A percentile compares a stretch with the other conserved stretches of the same genome.
Conservation (phyloP, 2,113 vertebrate species). For the Propithecus coquereli region DNA sequence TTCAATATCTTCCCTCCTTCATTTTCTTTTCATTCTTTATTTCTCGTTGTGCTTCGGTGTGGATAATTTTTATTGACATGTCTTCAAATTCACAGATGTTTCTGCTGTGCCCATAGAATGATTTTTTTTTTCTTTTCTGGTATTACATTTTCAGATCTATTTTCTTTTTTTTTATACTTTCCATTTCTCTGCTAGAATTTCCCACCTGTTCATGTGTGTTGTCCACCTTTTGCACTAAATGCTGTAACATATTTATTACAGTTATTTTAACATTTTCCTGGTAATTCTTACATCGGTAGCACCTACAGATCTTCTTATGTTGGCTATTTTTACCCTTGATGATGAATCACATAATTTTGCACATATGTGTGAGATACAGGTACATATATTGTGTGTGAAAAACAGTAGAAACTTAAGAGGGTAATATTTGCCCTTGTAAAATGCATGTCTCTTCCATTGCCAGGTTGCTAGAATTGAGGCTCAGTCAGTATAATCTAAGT, state of each 20-base stretch:
- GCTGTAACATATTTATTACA: background rate
- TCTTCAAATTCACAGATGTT: background rate
- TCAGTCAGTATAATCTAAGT: background rate
- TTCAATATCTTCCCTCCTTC: background rate
- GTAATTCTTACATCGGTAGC: background rate
- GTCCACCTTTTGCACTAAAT: background rate
- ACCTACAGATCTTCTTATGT: background rate
- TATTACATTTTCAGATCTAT: background rate
- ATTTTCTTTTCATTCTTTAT: background rate
- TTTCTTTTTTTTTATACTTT: background rate
- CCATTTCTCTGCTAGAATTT: background rate
- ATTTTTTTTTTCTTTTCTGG: background rate
- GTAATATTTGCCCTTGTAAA: background rate
- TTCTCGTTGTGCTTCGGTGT: background rate
- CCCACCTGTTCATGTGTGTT: too few species aligned
- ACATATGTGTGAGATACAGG: background rate
- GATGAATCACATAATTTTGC: background rate
- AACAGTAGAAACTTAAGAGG: background rate
- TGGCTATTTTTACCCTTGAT: background rate
- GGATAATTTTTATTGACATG: background rate
- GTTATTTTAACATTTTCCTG: background rate
- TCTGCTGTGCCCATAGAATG: background rate
- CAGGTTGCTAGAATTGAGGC: background rate
- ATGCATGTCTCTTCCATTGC: background rate
- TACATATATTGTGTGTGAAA: background rate